Base-by-base conservation (phyloP, 2,888 invertebrate genomes). In the Agrilus cyanescens region DNA sequence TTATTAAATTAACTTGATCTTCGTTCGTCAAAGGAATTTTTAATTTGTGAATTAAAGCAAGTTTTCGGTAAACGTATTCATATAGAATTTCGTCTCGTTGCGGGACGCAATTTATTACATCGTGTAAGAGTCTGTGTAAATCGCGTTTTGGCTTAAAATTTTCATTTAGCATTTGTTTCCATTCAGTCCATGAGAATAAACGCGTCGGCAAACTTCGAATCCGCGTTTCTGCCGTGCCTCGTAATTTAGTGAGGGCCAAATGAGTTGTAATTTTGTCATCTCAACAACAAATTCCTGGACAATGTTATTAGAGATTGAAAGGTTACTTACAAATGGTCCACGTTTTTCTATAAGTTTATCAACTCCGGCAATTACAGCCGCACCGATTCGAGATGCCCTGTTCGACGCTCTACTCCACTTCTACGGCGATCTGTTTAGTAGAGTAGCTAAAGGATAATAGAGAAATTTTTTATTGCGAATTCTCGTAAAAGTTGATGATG, bases 191-290 rank as follows among this genome's bases (percentile, higher is more conserved):
- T 12, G 38, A 30, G 40, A 43, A 40, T 4, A 47, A 7, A 6
- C 39, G 36, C 14, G 43, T 37, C 2, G 43, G 43, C 15, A 46
- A 30, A 14, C 46, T 34, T 25, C 40, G 7, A 25, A 46, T 46
- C 47, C 46, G 46, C 8, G 34, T 20, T 16, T 39, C 43, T 4
- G 46, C 47, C 4, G 46, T 15, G 5, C 47, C 47, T 20, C 36
- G 14, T 35, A 48, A 38, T 29, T 46, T 46, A 16, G 12, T 14
- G 12, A 46, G 20, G 10, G 46, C 46, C 25, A 48, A 37, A 44
- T 46, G 46, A 25, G 29, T n/a, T 16, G 30, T 45, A 2, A 37
- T 41, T 25, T 32, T 34, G 16, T 45, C 44, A 29, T 40, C 36
- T 40, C 47, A 47, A n/a, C 38, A 18, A 36, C 5, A 20, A 20